A percentile compares a stretch with the other conserved stretches of the same genome.
Evolutionary conservation across 1,140 invertebrate genomes (phyloP).

Genomic region (Drosophila ohnishii): DNA sequence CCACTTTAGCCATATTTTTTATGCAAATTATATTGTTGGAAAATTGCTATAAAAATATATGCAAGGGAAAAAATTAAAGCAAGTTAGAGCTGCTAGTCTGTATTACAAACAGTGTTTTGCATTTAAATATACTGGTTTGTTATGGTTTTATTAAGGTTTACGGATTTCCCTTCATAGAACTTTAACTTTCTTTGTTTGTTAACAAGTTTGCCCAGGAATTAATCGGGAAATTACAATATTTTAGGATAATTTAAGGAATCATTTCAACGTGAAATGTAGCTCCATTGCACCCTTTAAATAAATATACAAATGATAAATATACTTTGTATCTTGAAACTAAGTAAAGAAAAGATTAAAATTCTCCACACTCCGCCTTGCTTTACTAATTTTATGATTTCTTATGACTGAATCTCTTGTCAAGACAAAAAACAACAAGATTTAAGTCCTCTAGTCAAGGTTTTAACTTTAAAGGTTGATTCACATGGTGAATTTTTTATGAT

Average conservation of each 20-base stretch:
- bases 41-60: neutral
- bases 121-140: neutral
- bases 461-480: conserved; percentile 11
- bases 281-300: neutral
- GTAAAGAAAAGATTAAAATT: neutral
- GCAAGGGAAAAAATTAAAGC: neutral
- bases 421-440: conserved; percentile 3
- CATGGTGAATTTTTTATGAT: conserved; percentile 16
- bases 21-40: conserved; percentile 10
- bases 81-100: neutral
- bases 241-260: no score
- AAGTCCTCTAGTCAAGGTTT: conserved; percentile 4
- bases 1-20: conserved; percentile 8
- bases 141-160: no score
- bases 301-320: neutral
- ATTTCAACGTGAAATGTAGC: no score
- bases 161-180: neutral
- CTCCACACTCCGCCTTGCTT: neutral
- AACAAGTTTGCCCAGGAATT: neutral
- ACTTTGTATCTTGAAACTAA: neutral
- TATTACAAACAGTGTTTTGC: neutral
- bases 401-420: neutral
- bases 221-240: no score
- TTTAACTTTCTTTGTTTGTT: neutral
- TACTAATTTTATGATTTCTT: conserved; percentile 1